phyloP scores from a whole-genome alignment of 2,113 vertebrate species.

The Sprattus sprattus region DNA sequence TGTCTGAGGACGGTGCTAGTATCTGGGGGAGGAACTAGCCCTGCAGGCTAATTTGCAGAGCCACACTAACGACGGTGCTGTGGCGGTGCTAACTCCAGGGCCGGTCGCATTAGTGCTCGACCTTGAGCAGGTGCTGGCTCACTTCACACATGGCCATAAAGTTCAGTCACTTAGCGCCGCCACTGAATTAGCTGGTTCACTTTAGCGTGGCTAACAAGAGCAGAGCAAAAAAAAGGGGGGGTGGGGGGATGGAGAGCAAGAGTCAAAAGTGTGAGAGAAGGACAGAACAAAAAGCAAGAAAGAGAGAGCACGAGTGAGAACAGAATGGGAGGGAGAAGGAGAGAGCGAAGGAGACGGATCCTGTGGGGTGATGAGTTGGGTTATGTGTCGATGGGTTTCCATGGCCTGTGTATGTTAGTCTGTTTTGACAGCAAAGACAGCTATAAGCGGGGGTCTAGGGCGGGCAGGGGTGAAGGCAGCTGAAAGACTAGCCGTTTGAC shows the following conservation, averaged over 20 bases:
- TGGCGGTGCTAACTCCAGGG: neutral
- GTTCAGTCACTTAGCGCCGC: constrained; percentile 31
- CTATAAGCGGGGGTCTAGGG: constrained; percentile 52
- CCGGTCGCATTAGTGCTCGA: constrained; percentile 18
- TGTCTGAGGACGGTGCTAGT: neutral
- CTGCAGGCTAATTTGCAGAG: constrained; percentile 8
- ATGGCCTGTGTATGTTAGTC: constrained; percentile 57
- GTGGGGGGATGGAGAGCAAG: neutral
- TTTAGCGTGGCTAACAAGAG: neutral
- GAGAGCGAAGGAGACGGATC: constrained; percentile 35
- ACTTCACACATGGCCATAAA: constrained; percentile 31
- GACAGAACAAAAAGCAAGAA: constrained; percentile 36
- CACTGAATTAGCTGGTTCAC: constrained; percentile 20
- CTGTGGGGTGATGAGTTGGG: constrained; percentile 64
- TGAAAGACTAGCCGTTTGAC: constrained; percentile 71
- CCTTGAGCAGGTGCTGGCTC: constrained; percentile 38
- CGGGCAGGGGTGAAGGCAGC: constrained; percentile 46
- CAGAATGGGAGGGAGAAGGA: neutral
- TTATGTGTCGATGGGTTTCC: constrained; percentile 71
- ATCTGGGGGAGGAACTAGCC: neutral
- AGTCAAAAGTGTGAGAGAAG: constrained; percentile 1
- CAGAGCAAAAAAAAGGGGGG: constrained; percentile 4
- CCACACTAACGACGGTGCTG: neutral
- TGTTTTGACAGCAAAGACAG: constrained; percentile 72
- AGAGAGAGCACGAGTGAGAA: constrained; percentile 16